Conservation (phyloP, 2,888 invertebrate species). For the Drosophila kuntzei region DNA sequence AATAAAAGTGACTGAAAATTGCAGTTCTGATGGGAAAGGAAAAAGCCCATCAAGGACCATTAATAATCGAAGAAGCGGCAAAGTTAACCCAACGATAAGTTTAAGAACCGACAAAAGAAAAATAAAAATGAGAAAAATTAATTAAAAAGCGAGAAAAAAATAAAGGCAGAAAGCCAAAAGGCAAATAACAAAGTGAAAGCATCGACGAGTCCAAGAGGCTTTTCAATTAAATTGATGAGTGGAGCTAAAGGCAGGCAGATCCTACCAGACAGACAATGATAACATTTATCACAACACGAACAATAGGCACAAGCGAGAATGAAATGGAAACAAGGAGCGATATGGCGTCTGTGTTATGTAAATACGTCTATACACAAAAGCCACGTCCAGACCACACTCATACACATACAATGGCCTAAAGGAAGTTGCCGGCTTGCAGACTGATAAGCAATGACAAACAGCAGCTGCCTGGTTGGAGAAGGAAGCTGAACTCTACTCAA, state of each 20-base stretch:
- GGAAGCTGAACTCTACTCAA: background rate
- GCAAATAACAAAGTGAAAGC: conserved; percentile 56
- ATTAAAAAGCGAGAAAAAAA: conserved; percentile 63
- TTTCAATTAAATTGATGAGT: conserved; percentile 76
- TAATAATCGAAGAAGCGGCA: conserved; percentile 40
- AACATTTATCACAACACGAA: conserved; percentile 69
- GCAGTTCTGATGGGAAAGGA: conserved; percentile 24
- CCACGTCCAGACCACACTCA: conserved; percentile 22
- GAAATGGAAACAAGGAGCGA: conserved; percentile 23
- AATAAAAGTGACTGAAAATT: conserved; percentile 28
- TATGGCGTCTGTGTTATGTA: conserved; percentile 59
- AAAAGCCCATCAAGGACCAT: conserved; percentile 40
- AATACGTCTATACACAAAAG: conserved; percentile 46
- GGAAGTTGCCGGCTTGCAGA: conserved; percentile 43
- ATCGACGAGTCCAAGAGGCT: conserved; percentile 29
- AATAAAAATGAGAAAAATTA: conserved; percentile 58
- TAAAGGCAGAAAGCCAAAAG: conserved; percentile 53
- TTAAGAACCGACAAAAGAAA: conserved; percentile 30
- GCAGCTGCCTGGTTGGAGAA: conserved; percentile 39
- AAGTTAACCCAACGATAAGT: conserved; percentile 41
- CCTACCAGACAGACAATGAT: conserved; percentile 42
- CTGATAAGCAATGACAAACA: conserved; percentile 67
- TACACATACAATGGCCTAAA: conserved; percentile 36
- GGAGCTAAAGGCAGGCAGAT: conserved; percentile 20
- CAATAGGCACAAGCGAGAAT: conserved; percentile 43